These are phyloP conservation scores for Kryptolebias marmoratus DNA, from an alignment of 2,113 vertebrate genomes.

Conservation along the genomic window DNA sequence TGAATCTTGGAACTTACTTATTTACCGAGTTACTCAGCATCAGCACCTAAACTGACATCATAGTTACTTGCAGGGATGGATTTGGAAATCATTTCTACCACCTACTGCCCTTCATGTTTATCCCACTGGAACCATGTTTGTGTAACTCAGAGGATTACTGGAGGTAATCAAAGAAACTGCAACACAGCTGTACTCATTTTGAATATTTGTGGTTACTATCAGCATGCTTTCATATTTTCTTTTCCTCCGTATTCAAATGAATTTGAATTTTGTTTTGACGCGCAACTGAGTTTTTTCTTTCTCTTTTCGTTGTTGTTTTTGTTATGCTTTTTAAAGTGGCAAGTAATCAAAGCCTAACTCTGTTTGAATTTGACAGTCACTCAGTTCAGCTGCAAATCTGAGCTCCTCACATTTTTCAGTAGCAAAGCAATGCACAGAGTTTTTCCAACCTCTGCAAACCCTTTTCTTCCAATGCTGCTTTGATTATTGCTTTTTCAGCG, in stretches of 20 bases:
- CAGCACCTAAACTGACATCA: background rate
- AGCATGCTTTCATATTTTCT: background rate
- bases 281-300: background rate
- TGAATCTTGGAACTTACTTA: too few relatives aligned
- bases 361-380: background rate
- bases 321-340: background rate
- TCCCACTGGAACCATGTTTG: constrained; percentile 15
- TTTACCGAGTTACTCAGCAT: too few relatives aligned
- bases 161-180: constrained; percentile 36
- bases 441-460: constrained; percentile 31
- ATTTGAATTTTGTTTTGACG: background rate
- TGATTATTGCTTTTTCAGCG: constrained; percentile 27
- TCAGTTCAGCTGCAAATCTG: constrained; percentile 5
- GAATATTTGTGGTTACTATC: constrained; percentile 12
- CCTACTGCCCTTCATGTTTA: constrained; percentile 8
- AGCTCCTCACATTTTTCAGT: constrained; percentile 7
- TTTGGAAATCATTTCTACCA: constrained; percentile 3
- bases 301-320: too few relatives aligned
- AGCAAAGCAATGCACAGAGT: background rate
- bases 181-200: constrained; percentile 30
- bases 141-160: constrained; percentile 16
- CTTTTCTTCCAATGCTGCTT: constrained; percentile 19
- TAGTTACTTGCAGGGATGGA: background rate
- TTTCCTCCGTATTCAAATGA: constrained; percentile 10
- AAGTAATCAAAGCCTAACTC: constrained; percentile 9